A percentile compares a stretch with the other conserved stretches of the same genome.
Evolutionary conservation across 2,888 invertebrate genomes (phyloP).

Genomic region (Drosophila lacicola): DNA sequence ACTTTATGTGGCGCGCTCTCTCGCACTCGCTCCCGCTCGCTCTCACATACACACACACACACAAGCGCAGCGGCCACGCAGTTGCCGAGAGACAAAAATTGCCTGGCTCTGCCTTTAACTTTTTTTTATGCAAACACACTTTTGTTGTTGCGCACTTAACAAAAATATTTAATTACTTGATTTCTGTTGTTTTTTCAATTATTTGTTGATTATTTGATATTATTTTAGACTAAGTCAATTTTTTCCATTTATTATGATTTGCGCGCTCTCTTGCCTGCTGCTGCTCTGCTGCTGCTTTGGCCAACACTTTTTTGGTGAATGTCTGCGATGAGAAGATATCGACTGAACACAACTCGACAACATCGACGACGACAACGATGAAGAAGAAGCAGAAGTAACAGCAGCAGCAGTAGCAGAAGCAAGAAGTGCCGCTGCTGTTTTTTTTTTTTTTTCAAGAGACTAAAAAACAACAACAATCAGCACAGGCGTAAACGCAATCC

Average conservation of each 20-base stretch:
- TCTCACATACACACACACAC: constrained; percentile 13
- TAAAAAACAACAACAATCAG: constrained; percentile 11
- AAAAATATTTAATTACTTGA: constrained; percentile 6
- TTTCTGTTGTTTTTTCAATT: constrained; percentile 10
- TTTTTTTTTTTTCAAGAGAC: constrained; percentile 12
- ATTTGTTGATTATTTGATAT: constrained; percentile 2
- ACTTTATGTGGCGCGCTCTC: constrained; percentile 25
- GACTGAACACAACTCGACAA: constrained; percentile 47
- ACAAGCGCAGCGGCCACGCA: constrained; percentile 49
- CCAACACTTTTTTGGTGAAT: constrained; percentile 58
- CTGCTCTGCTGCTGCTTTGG: constrained; percentile 35
- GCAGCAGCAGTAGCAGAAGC: constrained; percentile 19
- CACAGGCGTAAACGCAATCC: neutral
- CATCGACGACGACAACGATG: constrained; percentile 12
- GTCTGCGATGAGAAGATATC: constrained; percentile 50
- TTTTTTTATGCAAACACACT: constrained; percentile 14
- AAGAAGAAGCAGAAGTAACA: constrained; percentile 2
- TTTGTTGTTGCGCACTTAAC: constrained; percentile 28
- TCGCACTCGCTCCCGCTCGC: constrained; percentile 11
- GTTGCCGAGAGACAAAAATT: constrained; percentile 21
- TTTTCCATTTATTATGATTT: constrained; percentile 4
- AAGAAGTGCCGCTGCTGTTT: constrained; percentile 31
- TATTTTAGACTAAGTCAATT: neutral
- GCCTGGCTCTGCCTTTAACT: constrained; percentile 1
- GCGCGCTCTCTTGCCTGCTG: constrained; percentile 25